Conservation (phyloP, 2,797 vertebrate species). For the Clarias pachynema region DNA sequence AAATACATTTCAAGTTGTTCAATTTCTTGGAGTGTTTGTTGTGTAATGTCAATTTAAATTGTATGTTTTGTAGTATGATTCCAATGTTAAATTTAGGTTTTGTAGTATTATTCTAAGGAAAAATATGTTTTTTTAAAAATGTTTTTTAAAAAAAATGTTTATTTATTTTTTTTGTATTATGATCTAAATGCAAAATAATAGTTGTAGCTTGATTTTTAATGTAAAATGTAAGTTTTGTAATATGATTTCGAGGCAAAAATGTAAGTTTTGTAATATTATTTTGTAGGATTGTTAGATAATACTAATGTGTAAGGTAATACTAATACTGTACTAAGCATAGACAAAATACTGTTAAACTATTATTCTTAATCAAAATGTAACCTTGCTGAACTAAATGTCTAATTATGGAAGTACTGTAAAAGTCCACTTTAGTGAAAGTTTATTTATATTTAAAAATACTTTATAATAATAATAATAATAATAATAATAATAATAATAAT, state of each 20-base stretch:
- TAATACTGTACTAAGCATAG: not conserved
- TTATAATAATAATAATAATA: not conserved
- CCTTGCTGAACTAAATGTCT: not conserved
- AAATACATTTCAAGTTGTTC: not conserved
- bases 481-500: not conserved
- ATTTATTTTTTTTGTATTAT: too few species aligned
- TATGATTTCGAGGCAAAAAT: not conserved
- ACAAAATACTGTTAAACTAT: not conserved
- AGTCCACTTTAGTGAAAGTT: not conserved
- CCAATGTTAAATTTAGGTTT: too few species aligned
- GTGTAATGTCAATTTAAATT: too few species aligned
- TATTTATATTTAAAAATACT: not conserved
- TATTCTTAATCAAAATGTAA: not conserved
- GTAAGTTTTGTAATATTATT: not conserved
- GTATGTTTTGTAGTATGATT: not conserved
- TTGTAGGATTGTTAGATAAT: not conserved
- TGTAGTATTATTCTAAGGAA: too few species aligned
- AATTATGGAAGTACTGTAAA: not conserved
- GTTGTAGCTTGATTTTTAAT: too few species aligned
- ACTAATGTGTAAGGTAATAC: not conserved
- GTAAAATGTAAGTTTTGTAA: not conserved
- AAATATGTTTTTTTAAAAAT: too few species aligned
- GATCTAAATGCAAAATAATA: too few species aligned
- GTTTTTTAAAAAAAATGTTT: too few species aligned
- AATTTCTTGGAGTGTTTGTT: too few species aligned